Conservation (phyloP, 2,113 vertebrate species). For the Myotis lucifugus region DNA sequence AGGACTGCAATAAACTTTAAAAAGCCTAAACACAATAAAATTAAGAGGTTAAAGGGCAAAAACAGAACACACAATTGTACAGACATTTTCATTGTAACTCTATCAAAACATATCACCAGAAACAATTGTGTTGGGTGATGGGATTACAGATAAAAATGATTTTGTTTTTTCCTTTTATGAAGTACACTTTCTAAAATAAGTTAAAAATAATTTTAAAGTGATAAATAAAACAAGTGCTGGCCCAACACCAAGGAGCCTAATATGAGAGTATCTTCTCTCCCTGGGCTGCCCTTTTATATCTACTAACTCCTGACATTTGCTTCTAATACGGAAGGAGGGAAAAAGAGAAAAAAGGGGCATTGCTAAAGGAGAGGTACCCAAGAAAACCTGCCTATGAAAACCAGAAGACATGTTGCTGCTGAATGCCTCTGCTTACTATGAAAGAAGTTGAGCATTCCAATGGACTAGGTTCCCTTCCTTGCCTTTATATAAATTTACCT, state of each 20-base stretch:
- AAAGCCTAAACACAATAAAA: slow-evolving; percentile 39
- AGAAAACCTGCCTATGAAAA: slow-evolving; percentile 44
- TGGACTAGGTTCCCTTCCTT: not conserved
- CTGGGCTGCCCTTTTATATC: not conserved
- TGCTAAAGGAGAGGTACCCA: slow-evolving; percentile 20
- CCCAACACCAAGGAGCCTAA: not conserved
- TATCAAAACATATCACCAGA: not conserved
- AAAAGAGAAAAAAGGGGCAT: not conserved
- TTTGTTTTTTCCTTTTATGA: slow-evolving; percentile 24
- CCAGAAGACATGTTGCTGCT: not conserved
- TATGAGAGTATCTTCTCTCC: slow-evolving; percentile 13
- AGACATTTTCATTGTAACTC: not conserved
- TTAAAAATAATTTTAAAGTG: slow-evolving; percentile 13
- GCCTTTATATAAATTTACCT: slow-evolving; percentile 22
- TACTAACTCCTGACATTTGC: slow-evolving; percentile 30
- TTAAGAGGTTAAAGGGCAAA: slow-evolving; percentile 33
- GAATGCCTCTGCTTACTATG: slow-evolving; percentile 13
- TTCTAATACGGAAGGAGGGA: slow-evolving; percentile 43
- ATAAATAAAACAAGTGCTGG: slow-evolving; percentile 22
- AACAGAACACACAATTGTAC: slow-evolving; percentile 1
- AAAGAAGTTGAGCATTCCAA: slow-evolving; percentile 31
- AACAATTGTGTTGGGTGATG: not conserved
- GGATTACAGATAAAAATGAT: slow-evolving; percentile 22
- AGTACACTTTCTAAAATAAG: slow-evolving; percentile 10
- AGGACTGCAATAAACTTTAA: slow-evolving; percentile 3